Conservation (phyloP, 1,140 invertebrate genomes). For the Adoxophyes honmai region DNA sequence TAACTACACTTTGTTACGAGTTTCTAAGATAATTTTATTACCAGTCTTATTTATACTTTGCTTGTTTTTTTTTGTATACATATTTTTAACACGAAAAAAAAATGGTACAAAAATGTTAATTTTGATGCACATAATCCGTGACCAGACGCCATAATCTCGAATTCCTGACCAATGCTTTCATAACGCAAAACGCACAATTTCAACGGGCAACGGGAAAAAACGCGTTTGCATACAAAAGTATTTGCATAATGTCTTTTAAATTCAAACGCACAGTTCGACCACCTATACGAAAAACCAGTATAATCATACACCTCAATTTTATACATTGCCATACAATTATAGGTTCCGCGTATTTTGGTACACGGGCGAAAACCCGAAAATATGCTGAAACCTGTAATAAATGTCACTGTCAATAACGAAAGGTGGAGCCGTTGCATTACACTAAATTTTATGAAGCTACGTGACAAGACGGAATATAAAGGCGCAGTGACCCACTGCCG, state of each 20-base stretch:
- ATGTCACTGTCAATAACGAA: conserved; percentile 21
- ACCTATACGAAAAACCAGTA: background rate
- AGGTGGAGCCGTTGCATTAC: conserved; percentile 30
- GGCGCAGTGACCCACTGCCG: conserved; percentile 19
- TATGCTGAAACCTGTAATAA: conserved; percentile 18
- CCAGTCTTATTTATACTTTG: too few species aligned
- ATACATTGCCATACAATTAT: background rate
- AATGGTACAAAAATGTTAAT: too few species aligned
- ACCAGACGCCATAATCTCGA: too few species aligned
- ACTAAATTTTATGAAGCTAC: conserved; percentile 37
- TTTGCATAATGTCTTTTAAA: conserved; percentile 9
- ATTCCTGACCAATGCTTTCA: too few species aligned
- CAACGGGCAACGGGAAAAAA: background rate
- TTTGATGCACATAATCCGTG: too few species aligned
- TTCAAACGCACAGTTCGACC: background rate
- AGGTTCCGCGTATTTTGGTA: background rate
- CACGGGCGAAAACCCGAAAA: conserved; percentile 3
- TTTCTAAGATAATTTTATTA: too few species aligned
- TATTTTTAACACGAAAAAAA: too few species aligned
- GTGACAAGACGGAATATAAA: conserved; percentile 34
- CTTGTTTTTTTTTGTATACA: too few species aligned
- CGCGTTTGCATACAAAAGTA: conserved; percentile 10
- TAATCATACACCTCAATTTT: background rate
- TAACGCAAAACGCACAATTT: background rate
- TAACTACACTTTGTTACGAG: too few species aligned